A percentile compares a stretch with the other conserved stretches of the same genome.
Conservation (phyloP, 2,888 invertebrate species). For the Pediacus dermestoides region DNA sequence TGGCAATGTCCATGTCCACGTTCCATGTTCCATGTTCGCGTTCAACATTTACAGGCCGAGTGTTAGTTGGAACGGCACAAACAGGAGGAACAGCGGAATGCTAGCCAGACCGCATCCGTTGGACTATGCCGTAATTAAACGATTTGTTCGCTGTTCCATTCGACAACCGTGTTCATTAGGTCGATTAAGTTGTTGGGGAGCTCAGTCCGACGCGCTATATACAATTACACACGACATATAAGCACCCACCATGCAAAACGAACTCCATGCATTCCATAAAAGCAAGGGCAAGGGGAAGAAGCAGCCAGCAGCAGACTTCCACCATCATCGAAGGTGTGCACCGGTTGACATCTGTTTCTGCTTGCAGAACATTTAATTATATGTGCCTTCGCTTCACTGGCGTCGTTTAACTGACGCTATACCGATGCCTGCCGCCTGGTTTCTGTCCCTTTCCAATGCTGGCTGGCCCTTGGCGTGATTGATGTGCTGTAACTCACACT, state of each 20-base stretch:
- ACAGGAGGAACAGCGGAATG: slow-evolving; percentile 24
- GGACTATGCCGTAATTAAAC: slow-evolving; percentile 40
- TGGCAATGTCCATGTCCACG: no score
- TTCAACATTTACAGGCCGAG: no score
- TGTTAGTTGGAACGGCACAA: slow-evolving; percentile 5
- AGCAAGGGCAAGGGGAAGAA: no score
- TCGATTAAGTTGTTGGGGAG: slow-evolving; percentile 40
- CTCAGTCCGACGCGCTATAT: slow-evolving; percentile 32
- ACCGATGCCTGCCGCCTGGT: no score
- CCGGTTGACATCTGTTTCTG: slow-evolving; percentile 21
- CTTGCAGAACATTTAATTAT: slow-evolving; percentile 30
- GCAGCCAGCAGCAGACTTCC: slow-evolving; percentile 7
- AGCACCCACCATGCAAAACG: slow-evolving; percentile 27
- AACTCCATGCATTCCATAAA: slow-evolving; percentile 7
- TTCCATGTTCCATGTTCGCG: no score
- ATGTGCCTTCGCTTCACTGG: slow-evolving; percentile 19
- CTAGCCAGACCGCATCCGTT: slow-evolving; percentile 30
- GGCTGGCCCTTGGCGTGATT: slow-evolving; percentile 9
- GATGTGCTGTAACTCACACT: slow-evolving; percentile 13
- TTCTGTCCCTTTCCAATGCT: no score
- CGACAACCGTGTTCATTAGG: slow-evolving; percentile 41
- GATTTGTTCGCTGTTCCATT: slow-evolving; percentile 41
- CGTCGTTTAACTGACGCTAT: slow-evolving; percentile 7
- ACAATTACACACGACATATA: slow-evolving; percentile 38
- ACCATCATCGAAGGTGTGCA: slow-evolving; percentile 13